Evolutionary conservation across 2,113 vertebrate genomes (phyloP), one percentile per base, ranked within the genome.

Genomic region (Eupsittula cactorum): DNA sequence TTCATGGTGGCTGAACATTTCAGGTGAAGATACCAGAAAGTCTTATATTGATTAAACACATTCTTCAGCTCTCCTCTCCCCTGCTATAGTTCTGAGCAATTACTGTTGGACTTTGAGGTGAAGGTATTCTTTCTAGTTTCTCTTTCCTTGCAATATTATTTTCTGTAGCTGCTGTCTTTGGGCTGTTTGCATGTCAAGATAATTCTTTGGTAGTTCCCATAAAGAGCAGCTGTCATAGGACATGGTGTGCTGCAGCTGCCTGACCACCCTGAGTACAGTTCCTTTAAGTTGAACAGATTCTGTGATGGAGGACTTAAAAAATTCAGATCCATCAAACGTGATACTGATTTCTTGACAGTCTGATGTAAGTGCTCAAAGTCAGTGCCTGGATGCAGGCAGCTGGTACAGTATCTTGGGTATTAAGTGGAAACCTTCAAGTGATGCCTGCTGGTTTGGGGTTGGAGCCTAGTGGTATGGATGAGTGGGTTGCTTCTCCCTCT

Each of bases 321-420:
- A 29, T 18, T 33, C 21, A 41, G 4, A 11, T 25, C 16, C 44
- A 81, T 33, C 29, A n/a, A 39, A 14, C 3, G 4, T 28, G 9
- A 24, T 47, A 5, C 28, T 50, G 33, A 7, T 37, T 55, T 59
- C 33, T 37, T 2, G 3, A 7, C 2, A 17, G 31, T 24, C 18
- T 63, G 78, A 21, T 21, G 11, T 13, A 13, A 77, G n/a, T 16
- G 8, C 21, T 65, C 11, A 5, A 21, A 7, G 21, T 6, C 5
- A 4, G 2, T 37, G 11, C n/a, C 28, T 27, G 50, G 53, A n/a
- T 1, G 2, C 11, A 23, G 67, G 35, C 7, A 42, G 24, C 16
- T 18, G 47, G 9, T 11, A 6, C 17, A 6, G 0, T 16, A 5
- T 17, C 35, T 41, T 18, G 7, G 3, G 2, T 23, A 11, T 47